Evolutionary conservation across 1,140 invertebrate genomes (phyloP).

Genomic region (Drosophila subpulchrella): DNA sequence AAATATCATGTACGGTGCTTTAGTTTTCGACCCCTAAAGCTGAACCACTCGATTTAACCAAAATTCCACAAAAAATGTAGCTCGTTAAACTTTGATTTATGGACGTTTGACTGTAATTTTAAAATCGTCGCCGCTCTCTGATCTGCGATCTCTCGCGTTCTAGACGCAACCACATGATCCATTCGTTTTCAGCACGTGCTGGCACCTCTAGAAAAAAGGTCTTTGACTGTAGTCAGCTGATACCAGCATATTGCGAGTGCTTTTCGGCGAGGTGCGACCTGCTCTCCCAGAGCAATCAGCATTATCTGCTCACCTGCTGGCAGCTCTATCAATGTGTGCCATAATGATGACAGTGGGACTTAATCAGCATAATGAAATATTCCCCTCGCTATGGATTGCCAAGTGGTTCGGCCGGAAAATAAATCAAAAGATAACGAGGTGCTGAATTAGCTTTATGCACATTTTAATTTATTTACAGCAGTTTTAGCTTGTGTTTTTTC

Average conservation of each 20-base stretch:
- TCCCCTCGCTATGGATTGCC: background rate
- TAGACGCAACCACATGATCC: conserved; percentile 50
- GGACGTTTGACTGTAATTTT: conserved; percentile 20
- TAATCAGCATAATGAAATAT: conserved; percentile 17
- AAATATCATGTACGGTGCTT: too few species aligned
- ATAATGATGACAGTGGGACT: conserved; percentile 20
- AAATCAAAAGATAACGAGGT: conserved; percentile 2
- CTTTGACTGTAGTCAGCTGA: conserved; percentile 49
- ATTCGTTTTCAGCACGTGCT: conserved; percentile 52
- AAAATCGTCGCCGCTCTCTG: conserved; percentile 29
- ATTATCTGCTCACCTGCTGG: conserved; percentile 32
- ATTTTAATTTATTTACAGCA: conserved; percentile 68
- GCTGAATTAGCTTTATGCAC: conserved; percentile 29
- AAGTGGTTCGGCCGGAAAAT: background rate
- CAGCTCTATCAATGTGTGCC: conserved; percentile 17
- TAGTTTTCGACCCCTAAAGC: background rate
- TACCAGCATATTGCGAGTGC: conserved; percentile 18
- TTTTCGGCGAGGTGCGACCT: conserved; percentile 7
- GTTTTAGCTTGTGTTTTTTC: conserved; percentile 17
- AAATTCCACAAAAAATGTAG: background rate
- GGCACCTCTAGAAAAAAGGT: conserved; percentile 37
- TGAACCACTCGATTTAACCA: background rate
- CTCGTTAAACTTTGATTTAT: conserved; percentile 8
- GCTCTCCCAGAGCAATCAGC: conserved; percentile 10
- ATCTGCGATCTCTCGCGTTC: conserved; percentile 9